phyloP scores from a whole-genome alignment of 2,113 vertebrate species.

The Colius striatus region DNA sequence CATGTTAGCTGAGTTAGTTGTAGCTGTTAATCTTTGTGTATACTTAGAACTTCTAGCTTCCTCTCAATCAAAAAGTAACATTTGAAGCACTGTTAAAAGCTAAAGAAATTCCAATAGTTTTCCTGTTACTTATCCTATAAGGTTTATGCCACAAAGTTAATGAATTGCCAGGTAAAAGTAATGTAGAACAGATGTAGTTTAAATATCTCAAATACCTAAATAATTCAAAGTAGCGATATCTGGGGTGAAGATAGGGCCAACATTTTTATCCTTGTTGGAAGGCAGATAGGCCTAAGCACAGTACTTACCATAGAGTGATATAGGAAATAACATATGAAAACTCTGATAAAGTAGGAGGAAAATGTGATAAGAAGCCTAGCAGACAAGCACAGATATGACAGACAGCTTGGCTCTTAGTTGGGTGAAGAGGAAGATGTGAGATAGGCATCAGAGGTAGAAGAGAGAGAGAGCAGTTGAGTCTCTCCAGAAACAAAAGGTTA shows the following conservation, averaged over 20 bases:
- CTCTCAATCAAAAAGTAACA: background rate
- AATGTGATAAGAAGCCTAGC: background rate
- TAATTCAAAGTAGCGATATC: background rate
- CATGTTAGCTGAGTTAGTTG: background rate
- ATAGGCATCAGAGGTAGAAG: background rate
- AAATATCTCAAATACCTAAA: background rate
- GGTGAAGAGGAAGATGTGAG: rapidly evolving
- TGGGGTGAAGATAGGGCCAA: background rate
- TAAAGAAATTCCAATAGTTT: background rate
- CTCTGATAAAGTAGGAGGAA: background rate
- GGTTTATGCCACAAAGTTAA: background rate
- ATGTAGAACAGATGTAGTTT: background rate
- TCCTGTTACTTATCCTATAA: background rate
- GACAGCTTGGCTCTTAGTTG: background rate
- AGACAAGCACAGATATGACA: background rate
- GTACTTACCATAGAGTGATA: background rate
- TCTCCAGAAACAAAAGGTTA: background rate
- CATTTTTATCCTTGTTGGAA: background rate
- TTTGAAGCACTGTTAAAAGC: background rate
- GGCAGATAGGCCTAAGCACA: background rate
- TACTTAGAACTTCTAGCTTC: background rate
- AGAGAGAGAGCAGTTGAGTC: background rate
- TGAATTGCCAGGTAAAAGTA: background rate
- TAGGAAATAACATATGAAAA: background rate
- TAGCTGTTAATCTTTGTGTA: background rate